Base-by-base conservation (phyloP, 2,888 invertebrate species). In the Cataglyphis altisquamis region DNA sequence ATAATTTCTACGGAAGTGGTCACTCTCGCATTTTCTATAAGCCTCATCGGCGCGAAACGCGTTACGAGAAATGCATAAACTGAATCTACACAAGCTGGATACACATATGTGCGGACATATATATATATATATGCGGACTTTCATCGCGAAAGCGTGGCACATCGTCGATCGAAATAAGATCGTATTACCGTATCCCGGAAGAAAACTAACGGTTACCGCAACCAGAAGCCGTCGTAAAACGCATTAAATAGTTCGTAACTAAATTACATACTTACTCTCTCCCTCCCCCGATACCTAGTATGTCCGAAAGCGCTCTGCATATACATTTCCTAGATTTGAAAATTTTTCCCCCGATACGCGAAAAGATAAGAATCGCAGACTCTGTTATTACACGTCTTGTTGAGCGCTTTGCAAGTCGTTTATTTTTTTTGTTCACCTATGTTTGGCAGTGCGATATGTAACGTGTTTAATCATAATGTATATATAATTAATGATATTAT, bases 171-270 rank as follows among this genome's bases (percentile, higher is more conserved):
- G 81, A 78, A 83, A 85, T 82, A 84, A 81, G 85, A 80, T 68
- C 80, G 80, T 85, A 88, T 89, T 90, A 84, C 84, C 60, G 29
- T 72, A 39, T 77, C 86, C 90, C 90, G 89, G 89, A 89, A 89
- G 89, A 84, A 88, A 89, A 85, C 85, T 77, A 81, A 73, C 82
- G 77, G 82, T 88, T 89, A 90, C 88, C 84, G 87, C 88, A 91
- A 88, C 88, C 62, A 75, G 82, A 84, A 84, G 83, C 85, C 85
- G 85, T 83, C 84, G 87, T 91, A 88, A 88, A 89, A 89, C 80
- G 67, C 52, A 89, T 91, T 91, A 88, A 91, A 88, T 86, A 88
- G 87, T 86, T 90, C 87, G 84, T 86, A 90, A 89, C 88, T 85
- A 82, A 88, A 89, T 84, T 89, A 73, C 86, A 67, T 85, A 52